Evolutionary conservation across 2,888 invertebrate genomes (phyloP), one percentile per base, ranked within the genome.

Genomic region (Arrhopalites spinosus): DNA sequence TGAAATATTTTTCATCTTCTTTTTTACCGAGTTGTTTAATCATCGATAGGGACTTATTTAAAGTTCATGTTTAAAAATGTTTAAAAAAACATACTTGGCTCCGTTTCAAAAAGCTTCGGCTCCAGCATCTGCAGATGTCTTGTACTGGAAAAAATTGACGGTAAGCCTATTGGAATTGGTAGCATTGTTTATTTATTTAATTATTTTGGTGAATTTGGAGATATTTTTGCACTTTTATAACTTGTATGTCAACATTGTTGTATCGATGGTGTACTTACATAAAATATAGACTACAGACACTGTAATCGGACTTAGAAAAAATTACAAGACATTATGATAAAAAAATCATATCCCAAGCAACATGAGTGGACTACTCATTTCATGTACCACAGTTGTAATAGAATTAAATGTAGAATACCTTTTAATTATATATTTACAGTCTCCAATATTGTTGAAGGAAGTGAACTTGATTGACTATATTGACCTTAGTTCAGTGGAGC

Each of bases 381-480:
- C n/a, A n/a, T n/a, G n/a, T n/a, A n/a, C n/a, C n/a, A n/a, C n/a
- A n/a, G n/a, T n/a, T n/a, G n/a, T n/a, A n/a, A n/a, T n/a, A n/a
- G n/a, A n/a, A n/a, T n/a, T n/a, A n/a, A n/a, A n/a, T n/a, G n/a
- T n/a, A n/a, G n/a, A n/a, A n/a, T n/a, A 5, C 29, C 7, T 63
- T 47, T 74, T 72, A 67, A 25, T 75, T 73, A 76, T 81, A 83
- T 73, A 74, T 84, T 86, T 83, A 56, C 84, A 93, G 96, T 88
- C 90, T 76, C 95, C 96, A 30, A 92, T 94, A 1, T 88, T 95
- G 53, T 90, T 95, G 0, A 96, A 97, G 86, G 97, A 98, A 86
- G 95, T 93, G 86, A 95, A 95, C 27, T 91, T 94, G 0, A 93
- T 98, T 73, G 95, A 96, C 84, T 92, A 93, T 84, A 90, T 98